These are phyloP conservation scores for Kuschelorhynchus macadamiae DNA, from an alignment of 2,888 invertebrate genomes.

Conservation along the genomic window DNA sequence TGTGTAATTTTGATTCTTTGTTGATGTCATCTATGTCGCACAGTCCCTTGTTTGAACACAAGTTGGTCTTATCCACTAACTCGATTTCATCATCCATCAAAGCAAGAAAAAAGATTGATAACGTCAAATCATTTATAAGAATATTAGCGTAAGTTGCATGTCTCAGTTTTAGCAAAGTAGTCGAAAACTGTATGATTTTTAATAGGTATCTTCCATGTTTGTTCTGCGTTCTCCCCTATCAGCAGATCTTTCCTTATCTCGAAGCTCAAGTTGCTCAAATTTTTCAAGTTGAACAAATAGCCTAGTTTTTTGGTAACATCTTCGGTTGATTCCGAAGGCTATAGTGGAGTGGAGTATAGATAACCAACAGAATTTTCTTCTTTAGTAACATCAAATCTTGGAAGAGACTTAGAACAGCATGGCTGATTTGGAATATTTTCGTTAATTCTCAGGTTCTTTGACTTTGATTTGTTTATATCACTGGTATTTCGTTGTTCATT, in stretches of 20 bases:
- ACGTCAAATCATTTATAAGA: too few relatives aligned
- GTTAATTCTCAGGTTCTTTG: neutral
- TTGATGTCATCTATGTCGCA: conserved; percentile 31
- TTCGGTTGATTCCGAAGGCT: conserved; percentile 3
- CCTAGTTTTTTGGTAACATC: neutral
- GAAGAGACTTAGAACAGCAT: conserved; percentile 21
- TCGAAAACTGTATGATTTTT: conserved; percentile 21
- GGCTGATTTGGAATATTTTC: conserved; percentile 8
- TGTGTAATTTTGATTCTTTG: conserved; percentile 39
- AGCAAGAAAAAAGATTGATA: too few relatives aligned
- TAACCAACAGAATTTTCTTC: conserved; percentile 4
- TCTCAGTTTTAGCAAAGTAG: conserved; percentile 18
- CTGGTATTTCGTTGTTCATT: conserved; percentile 15
- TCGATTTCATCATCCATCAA: too few relatives aligned
- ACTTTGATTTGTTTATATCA: conserved; percentile 1
- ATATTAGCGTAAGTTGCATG: too few relatives aligned
- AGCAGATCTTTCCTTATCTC: neutral
- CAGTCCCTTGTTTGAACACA: too few relatives aligned
- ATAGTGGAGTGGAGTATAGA: conserved; percentile 2
- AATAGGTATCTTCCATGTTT: conserved; percentile 8
- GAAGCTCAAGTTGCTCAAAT: neutral
- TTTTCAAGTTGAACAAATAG: conserved; percentile 10
- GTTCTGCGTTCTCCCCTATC: conserved; percentile 8
- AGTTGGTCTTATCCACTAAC: too few relatives aligned
- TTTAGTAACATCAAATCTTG: neutral